Evolutionary conservation across 2,113 vertebrate genomes (phyloP), one percentile per base, ranked within the genome.

Genomic region (Heterochromis multidens): DNA sequence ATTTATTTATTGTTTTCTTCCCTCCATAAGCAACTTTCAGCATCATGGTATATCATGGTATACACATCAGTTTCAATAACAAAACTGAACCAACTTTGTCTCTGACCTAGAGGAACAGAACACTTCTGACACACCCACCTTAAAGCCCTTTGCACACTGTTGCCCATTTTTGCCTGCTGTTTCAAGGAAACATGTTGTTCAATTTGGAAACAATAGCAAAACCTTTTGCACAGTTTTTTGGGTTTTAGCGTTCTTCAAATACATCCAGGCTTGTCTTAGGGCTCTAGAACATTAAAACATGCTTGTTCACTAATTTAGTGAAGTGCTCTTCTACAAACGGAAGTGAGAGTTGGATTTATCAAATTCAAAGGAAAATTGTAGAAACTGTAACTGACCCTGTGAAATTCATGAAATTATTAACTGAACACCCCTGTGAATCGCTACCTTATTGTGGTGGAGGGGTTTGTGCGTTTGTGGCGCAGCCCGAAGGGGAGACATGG

Each of bases 21-120:
- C 33, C 6, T 7, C 4, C 33, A 63, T 37, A 63, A 37, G 11
- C 37, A 67, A 2, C 63, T 67, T 43, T 2, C 25, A 67, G 7
- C 13, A 0, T 10, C 16, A 5, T n/a, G n/a, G n/a, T n/a, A 67
- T 67, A 43, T 10, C 25, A 1, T 25, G n/a, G 0, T 33, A 19
- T 19, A 0, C 27, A 37, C 37, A 31, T 0, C 13, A 25, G 63
- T 67, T 40, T 40, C 10, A 40, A 10, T 13, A 40, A 10, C 40
- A 40, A 12, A 40, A 40, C 40, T 40, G 11, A 3, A 13, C 10
- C 40, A 12, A 5, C 5, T 14, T 43, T n/a, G 33, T 40, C 2
- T 62, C 9, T 33, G 29, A 21, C 9, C 17, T 33, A 33, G 4
- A 43, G 37, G 16, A 43, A 67, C 63, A 0, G 35, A 3, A 25